Conservation (phyloP, 2,888 invertebrate species). For the Hyppa rectilinea region DNA sequence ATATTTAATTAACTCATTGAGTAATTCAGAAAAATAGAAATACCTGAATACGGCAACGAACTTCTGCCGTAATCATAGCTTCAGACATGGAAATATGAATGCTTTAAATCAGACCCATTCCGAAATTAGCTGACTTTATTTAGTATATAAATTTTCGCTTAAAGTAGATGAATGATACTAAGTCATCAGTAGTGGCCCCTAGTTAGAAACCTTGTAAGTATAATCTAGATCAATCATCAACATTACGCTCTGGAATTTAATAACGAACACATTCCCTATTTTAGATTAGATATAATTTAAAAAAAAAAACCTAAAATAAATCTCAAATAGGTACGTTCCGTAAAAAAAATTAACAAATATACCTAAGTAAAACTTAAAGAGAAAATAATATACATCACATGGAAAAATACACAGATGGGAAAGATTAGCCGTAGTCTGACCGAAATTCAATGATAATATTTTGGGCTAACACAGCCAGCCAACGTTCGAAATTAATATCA, state of each 20-base stretch:
- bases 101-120: slow-evolving; percentile 42
- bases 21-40: slow-evolving; percentile 24
- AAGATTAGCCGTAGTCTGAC: neutral
- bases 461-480: neutral
- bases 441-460: neutral
- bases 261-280: neutral
- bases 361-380: neutral
- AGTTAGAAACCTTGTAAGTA: slow-evolving; percentile 39
- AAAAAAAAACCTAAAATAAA: neutral
- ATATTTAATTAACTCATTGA: slow-evolving; percentile 19
- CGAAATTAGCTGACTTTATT: slow-evolving; percentile 31
- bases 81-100: slow-evolving; percentile 15
- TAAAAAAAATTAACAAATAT: neutral
- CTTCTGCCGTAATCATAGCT: slow-evolving; percentile 34
- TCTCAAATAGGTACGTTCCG: neutral
- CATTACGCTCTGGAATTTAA: slow-evolving; percentile 4
- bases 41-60: slow-evolving; percentile 8
- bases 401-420: neutral
- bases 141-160: slow-evolving; percentile 34
- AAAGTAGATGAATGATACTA: slow-evolving; percentile 32
- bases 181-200: slow-evolving; percentile 39
- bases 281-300: neutral
- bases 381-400: neutral
- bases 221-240: slow-evolving; percentile 23
- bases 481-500: neutral